Evolutionary conservation across 1,140 invertebrate genomes (phyloP).

Genomic region (Heterodera schachtii): DNA sequence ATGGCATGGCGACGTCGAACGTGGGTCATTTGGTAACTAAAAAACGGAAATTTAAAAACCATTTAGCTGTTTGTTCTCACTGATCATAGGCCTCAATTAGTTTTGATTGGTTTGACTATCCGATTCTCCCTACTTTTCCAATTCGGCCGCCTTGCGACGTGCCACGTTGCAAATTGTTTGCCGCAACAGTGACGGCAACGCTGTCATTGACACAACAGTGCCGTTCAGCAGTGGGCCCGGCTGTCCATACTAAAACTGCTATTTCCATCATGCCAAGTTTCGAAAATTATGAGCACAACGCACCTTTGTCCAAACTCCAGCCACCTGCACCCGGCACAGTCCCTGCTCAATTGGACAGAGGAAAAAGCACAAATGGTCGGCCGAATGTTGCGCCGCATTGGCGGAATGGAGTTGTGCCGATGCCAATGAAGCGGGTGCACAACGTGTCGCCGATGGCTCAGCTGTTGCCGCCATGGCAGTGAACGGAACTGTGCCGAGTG

Average conservation of each 20-base stretch:
- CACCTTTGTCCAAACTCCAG: constrained; percentile 50
- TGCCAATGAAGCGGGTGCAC: not conserved
- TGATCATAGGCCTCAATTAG: too few relatives aligned
- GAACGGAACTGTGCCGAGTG: not conserved
- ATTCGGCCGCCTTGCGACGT: constrained; percentile 46
- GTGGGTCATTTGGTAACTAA: constrained; percentile 45
- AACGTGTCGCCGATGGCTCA: not conserved
- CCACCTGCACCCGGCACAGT: constrained; percentile 40
- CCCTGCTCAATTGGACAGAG: constrained; percentile 43
- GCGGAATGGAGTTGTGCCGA: not conserved
- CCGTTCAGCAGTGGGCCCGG: constrained; percentile 55
- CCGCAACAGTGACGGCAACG: constrained; percentile 37
- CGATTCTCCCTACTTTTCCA: constrained; percentile 45
- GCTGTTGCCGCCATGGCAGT: not conserved
- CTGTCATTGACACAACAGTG: constrained; percentile 39
- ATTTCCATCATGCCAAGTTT: not conserved
- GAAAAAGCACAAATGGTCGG: constrained; percentile 37
- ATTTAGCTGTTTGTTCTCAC: not conserved
- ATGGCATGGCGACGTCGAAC: constrained; percentile 39
- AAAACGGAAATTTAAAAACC: constrained; percentile 5
- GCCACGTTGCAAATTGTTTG: constrained; percentile 48
- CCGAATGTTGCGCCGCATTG: not conserved
- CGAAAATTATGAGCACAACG: not conserved
- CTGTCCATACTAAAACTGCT: constrained; percentile 33
- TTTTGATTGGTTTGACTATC: too few relatives aligned